Evolutionary conservation across 2,888 invertebrate genomes (phyloP), one percentile per base, ranked within the genome.

Genomic region (Cheiracanthium punctorium): DNA sequence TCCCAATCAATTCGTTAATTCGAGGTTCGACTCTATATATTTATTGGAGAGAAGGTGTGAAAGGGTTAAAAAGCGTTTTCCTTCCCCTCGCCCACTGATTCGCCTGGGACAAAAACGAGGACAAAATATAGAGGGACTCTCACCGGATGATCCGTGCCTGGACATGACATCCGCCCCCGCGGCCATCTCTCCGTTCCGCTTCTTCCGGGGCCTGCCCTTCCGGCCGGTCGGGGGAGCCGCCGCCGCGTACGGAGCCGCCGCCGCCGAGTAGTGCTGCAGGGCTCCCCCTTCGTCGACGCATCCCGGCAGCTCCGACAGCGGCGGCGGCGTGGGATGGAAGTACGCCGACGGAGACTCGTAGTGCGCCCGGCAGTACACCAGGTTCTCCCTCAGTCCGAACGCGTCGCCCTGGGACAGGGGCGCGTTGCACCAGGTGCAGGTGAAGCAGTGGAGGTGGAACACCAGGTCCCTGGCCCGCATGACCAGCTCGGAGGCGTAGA

Each of bases 361-460:
- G 92, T 95, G 95, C 37, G 94, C 93, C 91, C 95, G 91, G 90
- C 94, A 94, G 91, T 93, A 94, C 32, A 97, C 94, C 88, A 96
- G 93, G 74, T 95, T 95, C 89, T 95, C 95, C 88, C 95, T 93
- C 94, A 97, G 95, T 37, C 97, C 97, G 92, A 97, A 98, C 90
- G 96, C 95, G 91, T 98, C 97, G 64, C 98, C 98, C 91, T 97
- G 97, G 84, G 95, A 96, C 87, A 98, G 93, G 4, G 96, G 95
- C 48, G 95, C 94, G 91, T 95, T 95, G 93, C 98, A 98, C 74
- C 96, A 94, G 65, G 95, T 95, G 92, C 98, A 98, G 70, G 96
- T 96, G 93, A 98, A 98, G 93, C 98, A 98, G 91, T 95, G 95
- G 87, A 98, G 95, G 93, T 98, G 98, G 93, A 96, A 98, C 90